Evolutionary conservation across 2,797 vertebrate species (phyloP).

Genomic region (Novumbra hubbsi): DNA sequence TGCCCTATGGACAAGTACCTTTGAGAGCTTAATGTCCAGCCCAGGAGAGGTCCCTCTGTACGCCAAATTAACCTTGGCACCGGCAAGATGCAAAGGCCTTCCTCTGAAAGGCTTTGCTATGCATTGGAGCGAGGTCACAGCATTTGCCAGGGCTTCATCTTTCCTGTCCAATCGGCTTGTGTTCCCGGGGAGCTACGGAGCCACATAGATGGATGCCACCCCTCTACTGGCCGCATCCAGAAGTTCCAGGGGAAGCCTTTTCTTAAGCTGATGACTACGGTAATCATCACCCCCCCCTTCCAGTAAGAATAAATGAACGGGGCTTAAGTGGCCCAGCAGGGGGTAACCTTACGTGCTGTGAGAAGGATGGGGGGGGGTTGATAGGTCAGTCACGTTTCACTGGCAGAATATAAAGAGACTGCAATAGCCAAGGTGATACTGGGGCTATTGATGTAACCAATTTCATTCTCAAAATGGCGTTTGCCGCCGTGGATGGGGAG

Average conservation of each 20-base stretch:
- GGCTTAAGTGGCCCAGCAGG: conserved; percentile 37
- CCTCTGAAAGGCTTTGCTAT: not conserved
- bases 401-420: conserved; percentile 73
- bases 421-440: conserved; percentile 74
- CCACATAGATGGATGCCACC: conserved; percentile 38
- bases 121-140: conserved; percentile 6
- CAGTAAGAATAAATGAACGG: conserved; percentile 49
- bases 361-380: conserved; percentile 37
- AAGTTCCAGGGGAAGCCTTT: not conserved
- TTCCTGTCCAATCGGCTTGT: not conserved
- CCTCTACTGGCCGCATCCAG: not conserved
- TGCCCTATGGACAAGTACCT: too few species aligned
- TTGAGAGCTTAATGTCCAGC: too few species aligned
- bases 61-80: not conserved
- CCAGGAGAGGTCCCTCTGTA: not conserved
- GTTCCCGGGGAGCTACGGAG: conserved; percentile 27
- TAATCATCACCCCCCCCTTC: conserved; percentile 51
- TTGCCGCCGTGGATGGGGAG: conserved; percentile 71
- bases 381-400: conserved; percentile 65
- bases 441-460: conserved; percentile 75
- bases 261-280: conserved; percentile 54
- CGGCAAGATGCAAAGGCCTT: conserved; percentile 2
- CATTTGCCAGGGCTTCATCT: not conserved
- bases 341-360: conserved; percentile 22
- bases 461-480: conserved; percentile 78